A percentile compares a stretch with the other conserved stretches of the same genome.
Evolutionary conservation across 1,140 invertebrate species (phyloP).

Genomic region (Paracyclopina nana): DNA sequence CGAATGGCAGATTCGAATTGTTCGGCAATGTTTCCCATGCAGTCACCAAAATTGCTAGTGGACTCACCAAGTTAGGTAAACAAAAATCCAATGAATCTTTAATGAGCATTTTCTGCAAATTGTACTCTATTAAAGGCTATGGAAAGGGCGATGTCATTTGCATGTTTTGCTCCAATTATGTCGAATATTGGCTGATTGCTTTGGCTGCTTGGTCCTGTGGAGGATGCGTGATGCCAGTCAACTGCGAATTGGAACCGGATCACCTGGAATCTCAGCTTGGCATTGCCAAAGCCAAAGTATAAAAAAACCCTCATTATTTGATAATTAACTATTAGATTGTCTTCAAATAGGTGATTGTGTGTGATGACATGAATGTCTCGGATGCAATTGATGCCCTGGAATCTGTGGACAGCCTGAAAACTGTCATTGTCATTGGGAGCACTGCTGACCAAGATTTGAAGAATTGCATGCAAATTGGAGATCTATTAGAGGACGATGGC

Average conservation of each 20-base stretch:
- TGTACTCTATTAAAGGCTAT: no score
- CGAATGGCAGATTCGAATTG: background rate
- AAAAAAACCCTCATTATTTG: background rate
- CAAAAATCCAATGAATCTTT: no score
- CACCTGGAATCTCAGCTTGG: constrained; percentile 1
- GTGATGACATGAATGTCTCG: background rate
- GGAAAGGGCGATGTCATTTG: constrained; percentile 4
- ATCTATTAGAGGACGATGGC: background rate
- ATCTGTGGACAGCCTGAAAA: background rate
- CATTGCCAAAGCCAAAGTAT: background rate
- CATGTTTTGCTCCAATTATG: constrained; percentile 11
- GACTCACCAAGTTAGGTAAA: background rate
- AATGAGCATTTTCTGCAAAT: background rate
- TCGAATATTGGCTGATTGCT: constrained; percentile 12
- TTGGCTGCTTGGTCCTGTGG: constrained; percentile 10
- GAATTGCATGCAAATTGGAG: background rate
- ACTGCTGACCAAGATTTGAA: background rate
- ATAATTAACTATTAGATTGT: background rate
- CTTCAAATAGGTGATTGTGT: background rate
- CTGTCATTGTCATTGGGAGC: background rate
- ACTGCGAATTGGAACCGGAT: constrained; percentile 12
- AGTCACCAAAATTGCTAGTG: constrained; percentile 6
- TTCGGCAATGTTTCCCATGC: background rate
- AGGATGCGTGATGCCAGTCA: constrained; percentile 14
- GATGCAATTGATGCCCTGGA: background rate